Percentiles rank a stretch among this genome's conserved stretches.
Conservation (phyloP, 2,113 vertebrate genomes). For the Scalopus aquaticus region DNA sequence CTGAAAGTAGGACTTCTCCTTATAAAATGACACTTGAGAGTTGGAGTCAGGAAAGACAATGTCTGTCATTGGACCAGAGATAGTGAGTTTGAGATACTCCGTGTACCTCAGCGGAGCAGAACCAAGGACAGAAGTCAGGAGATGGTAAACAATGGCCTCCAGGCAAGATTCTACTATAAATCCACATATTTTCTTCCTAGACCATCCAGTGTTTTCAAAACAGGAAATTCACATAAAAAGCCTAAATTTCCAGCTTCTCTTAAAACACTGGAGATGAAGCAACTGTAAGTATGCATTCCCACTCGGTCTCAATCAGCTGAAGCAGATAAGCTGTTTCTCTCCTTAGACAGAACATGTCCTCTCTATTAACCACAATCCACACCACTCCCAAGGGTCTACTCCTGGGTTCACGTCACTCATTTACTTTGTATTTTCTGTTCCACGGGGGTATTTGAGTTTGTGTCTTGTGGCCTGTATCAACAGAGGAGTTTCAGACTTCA, state of each 20-base stretch:
- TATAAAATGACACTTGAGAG: neutral
- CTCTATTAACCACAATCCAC: neutral
- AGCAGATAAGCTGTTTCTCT: neutral
- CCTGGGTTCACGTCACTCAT: neutral
- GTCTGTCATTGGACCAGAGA: neutral
- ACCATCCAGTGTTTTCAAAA: neutral
- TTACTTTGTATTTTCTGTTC: neutral
- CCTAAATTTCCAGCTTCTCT: neutral
- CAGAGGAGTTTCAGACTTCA: neutral
- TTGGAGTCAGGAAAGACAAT: neutral
- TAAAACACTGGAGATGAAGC: neutral
- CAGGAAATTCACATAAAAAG: neutral
- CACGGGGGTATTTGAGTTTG: neutral
- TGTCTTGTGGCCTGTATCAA: neutral
- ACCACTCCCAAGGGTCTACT: neutral
- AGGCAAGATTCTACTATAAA: neutral
- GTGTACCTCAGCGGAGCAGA: neutral
- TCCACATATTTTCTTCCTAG: neutral
- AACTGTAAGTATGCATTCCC: neutral
- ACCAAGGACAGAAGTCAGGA: neutral
- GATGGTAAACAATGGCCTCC: neutral
- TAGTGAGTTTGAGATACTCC: neutral
- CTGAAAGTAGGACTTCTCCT: neutral
- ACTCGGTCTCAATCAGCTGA: neutral
- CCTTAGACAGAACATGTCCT: neutral